Base-by-base conservation (phyloP, 2,113 vertebrate species). In the Prochilodus magdalenae region DNA sequence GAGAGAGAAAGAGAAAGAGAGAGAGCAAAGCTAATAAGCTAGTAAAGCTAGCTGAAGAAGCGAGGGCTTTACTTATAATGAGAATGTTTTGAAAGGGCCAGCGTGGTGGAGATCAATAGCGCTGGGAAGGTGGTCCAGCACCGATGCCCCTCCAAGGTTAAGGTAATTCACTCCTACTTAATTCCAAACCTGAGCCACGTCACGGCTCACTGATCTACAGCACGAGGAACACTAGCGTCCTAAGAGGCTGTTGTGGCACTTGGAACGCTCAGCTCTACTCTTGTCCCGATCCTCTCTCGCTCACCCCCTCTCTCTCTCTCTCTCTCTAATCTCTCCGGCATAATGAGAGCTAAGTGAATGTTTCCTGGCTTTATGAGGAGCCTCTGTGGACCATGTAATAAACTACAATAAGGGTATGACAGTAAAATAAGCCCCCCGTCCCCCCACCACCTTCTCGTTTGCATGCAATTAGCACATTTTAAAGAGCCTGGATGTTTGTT, bases 141-240 rank as follows among this genome's bases (percentile, higher is more conserved):
- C 62, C 55, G 62, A 29, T 77, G 24, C 15, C 26, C 62, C 78
- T 65, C 55, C 55, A 75, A 75, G 71, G 49, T 79, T 79, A 30
- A 76, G 77, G 75, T 86, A 75, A 83, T 77, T 80, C 53, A 77
- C 73, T 80, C 49, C 26, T 63, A 59, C 80, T 73, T 83, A 55
- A 77, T 80, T 51, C 36, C 20, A 76, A 80, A 18, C 53, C 73
- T 69, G 57, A n/a, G 49, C 66, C 55, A 40, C 49, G 71, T 47
- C 30, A 70, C 55, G 73, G 81, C 63, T 78, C 40, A 73, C 33
- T 66, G 66, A 77, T 73, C 73, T 69, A n/a, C 69, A 63, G 57
- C 40, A 30, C 51, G 30, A 60, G 59, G 24, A 18, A 62, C 75
- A 71, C 44, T 33, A 53, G 67, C 70, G 73, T 77, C 49, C 77